Percentiles rank a stretch among this genome's conserved stretches.
These are phyloP conservation scores for Mnemiopsis leidyi DNA, from an alignment of 37 sponge, comb jelly and placozoan species.

Conservation along the genomic window DNA sequence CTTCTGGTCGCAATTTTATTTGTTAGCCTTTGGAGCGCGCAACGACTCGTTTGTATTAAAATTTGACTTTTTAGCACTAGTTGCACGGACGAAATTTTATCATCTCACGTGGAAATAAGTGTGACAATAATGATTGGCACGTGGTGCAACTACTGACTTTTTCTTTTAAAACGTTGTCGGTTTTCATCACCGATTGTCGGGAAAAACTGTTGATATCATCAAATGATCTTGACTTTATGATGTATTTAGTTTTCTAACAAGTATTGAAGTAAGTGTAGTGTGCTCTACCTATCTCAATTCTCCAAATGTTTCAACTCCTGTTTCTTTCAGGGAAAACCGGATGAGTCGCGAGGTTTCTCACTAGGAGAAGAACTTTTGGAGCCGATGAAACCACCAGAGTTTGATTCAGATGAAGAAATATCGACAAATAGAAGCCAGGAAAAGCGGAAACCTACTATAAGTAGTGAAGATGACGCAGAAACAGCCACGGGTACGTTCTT, in stretches of 20 bases:
- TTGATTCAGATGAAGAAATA: constrained; percentile 51
- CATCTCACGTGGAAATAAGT: neutral
- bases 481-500: neutral
- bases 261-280: no score
- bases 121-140: no score
- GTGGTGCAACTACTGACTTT: no score
- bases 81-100: neutral
- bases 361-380: neutral
- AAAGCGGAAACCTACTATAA: neutral
- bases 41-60: neutral
- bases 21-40: neutral
- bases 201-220: no score
- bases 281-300: no score
- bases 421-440: neutral
- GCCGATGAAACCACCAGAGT: constrained; percentile 59
- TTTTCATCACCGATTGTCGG: no score
- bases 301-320: no score
- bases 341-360: neutral
- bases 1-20: neutral
- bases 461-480: constrained; percentile 32
- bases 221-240: no score
- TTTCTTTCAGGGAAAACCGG: neutral
- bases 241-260: no score
- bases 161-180: no score
- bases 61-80: neutral